These are phyloP conservation scores for Pachypanchax playfairii DNA, from an alignment of 2,113 vertebrate species.

Conservation along the genomic window DNA sequence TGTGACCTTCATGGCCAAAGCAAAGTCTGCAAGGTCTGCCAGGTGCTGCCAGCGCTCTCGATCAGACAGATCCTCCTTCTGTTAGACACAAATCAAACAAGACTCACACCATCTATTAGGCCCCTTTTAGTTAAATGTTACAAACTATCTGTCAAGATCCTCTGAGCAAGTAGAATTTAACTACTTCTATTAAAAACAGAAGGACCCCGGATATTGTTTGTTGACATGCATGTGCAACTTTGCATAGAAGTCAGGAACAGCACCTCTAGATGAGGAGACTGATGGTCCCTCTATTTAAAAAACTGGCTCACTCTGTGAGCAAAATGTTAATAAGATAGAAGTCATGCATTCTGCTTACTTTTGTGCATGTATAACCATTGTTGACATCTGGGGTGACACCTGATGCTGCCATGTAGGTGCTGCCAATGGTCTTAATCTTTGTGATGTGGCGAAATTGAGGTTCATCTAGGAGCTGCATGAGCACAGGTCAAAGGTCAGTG, in stretches of 20 bases:
- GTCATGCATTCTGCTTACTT: slow-evolving; percentile 70
- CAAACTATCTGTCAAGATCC: too few species aligned
- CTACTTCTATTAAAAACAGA: too few species aligned
- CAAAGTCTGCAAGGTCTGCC: slow-evolving; percentile 94
- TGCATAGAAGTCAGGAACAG: too few species aligned
- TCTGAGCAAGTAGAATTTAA: too few species aligned
- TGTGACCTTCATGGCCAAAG: slow-evolving; percentile 95
- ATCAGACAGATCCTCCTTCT: slow-evolving; percentile 87
- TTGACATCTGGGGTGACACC: slow-evolving; percentile 84
- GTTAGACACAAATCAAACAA: slow-evolving; percentile 7
- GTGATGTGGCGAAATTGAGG: slow-evolving; percentile 93
- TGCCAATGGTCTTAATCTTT: slow-evolving; percentile 97
- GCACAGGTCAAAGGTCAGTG: neutral
- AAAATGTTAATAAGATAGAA: neutral
- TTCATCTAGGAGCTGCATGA: slow-evolving; percentile 88
- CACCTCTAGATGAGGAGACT: too few species aligned
- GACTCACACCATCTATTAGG: too few species aligned
- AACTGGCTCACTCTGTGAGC: too few species aligned
- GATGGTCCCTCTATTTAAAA: too few species aligned
- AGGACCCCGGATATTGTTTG: too few species aligned
- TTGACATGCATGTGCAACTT: too few species aligned
- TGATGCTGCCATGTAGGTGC: slow-evolving; percentile 97
- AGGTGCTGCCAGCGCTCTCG: slow-evolving; percentile 95
- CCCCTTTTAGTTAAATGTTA: too few species aligned
- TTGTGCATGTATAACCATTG: slow-evolving; percentile 84